These are phyloP conservation scores for Geopemphigus sp. DNA, from an alignment of 1,140 invertebrate species.

Conservation along the genomic window DNA sequence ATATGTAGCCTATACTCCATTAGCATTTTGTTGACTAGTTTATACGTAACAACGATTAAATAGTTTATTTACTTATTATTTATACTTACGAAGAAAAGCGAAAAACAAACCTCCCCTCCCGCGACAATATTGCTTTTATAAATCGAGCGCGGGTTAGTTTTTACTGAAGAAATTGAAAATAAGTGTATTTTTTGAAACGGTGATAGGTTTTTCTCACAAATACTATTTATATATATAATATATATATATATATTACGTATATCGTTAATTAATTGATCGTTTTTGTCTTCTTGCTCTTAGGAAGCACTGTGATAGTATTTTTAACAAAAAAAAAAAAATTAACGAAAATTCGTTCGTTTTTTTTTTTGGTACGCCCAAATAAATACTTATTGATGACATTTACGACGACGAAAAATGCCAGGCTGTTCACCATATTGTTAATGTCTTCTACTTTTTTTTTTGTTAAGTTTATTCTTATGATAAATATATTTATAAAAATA, in stretches of 20 bases:
- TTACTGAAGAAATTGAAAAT: slow-evolving; percentile 1
- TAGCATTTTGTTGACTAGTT: slow-evolving; percentile 49
- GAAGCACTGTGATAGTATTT: slow-evolving; percentile 49
- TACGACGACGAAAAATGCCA: slow-evolving; percentile 17
- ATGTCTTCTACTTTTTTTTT: slow-evolving; percentile 36
- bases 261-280: slow-evolving; percentile 9
- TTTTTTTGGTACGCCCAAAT: slow-evolving; percentile 5
- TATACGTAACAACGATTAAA: slow-evolving; percentile 39
- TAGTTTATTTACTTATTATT: slow-evolving; percentile 35
- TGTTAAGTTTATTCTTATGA: slow-evolving; percentile 46
- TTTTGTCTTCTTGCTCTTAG: slow-evolving; percentile 45
- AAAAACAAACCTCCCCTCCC: neutral
- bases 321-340: neutral
- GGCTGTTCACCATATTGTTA: slow-evolving; percentile 43
- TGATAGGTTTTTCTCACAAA: slow-evolving; percentile 34
- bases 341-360: neutral
- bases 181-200: slow-evolving; percentile 23
- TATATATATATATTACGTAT: no score
- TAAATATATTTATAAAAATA: slow-evolving; percentile 34
- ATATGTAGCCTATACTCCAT: slow-evolving; percentile 12
- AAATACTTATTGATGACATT: slow-evolving; percentile 6
- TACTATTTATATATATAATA: slow-evolving; percentile 16
- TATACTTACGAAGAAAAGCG: slow-evolving; percentile 15
- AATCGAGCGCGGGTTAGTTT: slow-evolving; percentile 6
- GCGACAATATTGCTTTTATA: neutral